These are phyloP conservation scores for Stenotaenia linearis DNA, from an alignment of 2,888 invertebrate genomes.

Conservation along the genomic window DNA sequence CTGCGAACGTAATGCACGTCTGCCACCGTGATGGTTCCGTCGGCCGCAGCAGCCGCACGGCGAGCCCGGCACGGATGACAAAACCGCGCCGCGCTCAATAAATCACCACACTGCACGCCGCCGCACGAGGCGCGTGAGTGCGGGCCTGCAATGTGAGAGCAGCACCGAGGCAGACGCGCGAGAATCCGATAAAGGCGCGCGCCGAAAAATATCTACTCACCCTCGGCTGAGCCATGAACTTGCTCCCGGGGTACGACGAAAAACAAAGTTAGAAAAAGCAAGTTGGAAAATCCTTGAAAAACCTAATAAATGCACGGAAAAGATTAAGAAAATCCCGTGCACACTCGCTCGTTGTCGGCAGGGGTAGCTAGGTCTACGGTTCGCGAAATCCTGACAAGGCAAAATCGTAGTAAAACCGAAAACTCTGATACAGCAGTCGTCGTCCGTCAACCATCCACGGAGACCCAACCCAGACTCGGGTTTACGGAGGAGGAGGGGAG, in stretches of 20 bases:
- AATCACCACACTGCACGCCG: conserved; percentile 14
- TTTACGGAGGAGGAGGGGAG: neutral
- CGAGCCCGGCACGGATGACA: conserved; percentile 13
- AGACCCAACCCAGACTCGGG: neutral
- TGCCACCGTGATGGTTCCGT: neutral
- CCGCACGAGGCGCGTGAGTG: conserved; percentile 15
- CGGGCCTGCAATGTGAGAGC: conserved; percentile 4
- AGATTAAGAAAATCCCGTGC: neutral
- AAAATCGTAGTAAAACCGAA: neutral
- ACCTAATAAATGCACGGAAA: neutral
- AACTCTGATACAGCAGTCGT: neutral
- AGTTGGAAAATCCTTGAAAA: neutral
- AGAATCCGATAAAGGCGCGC: neutral
- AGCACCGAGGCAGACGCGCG: conserved; percentile 19
- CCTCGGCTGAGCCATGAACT: conserved; percentile 84
- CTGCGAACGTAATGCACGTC: neutral
- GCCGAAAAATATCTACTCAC: conserved; percentile 51
- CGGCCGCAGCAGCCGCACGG: conserved; percentile 23
- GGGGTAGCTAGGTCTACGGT: neutral
- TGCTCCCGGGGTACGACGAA: neutral
- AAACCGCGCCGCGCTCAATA: conserved; percentile 8
- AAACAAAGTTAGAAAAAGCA: neutral
- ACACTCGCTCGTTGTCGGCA: neutral
- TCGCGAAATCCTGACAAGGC: neutral
- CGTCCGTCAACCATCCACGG: conserved; percentile 3